A percentile compares a stretch with the other conserved stretches of the same genome.
Evolutionary conservation across 2,113 vertebrate genomes (phyloP).

Genomic region (Tragelaphus scriptus): DNA sequence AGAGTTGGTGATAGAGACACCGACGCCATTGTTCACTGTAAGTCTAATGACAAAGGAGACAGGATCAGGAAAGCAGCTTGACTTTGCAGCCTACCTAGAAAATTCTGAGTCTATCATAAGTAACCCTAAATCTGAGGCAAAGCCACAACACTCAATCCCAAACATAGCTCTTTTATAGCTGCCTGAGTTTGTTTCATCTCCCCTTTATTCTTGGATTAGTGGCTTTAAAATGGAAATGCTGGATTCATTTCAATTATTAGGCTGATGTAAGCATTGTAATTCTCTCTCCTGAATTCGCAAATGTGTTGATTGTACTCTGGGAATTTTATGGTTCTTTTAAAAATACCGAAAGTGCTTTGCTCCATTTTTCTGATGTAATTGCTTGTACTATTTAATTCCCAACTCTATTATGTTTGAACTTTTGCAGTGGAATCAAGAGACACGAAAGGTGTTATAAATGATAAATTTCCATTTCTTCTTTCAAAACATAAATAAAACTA

Average conservation of each 20-base stretch:
- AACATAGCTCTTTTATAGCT: slow-evolving; percentile 28
- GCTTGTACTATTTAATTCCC: slow-evolving; percentile 57
- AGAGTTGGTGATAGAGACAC: background rate
- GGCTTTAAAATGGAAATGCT: slow-evolving; percentile 62
- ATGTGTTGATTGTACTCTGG: slow-evolving; percentile 43
- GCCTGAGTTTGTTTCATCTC: slow-evolving; percentile 34
- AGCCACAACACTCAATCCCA: background rate
- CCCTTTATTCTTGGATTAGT: slow-evolving; percentile 55
- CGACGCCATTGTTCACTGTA: background rate
- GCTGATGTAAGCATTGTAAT: slow-evolving; percentile 35
- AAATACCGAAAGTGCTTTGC: slow-evolving; percentile 49
- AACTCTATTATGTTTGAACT: slow-evolving; percentile 52
- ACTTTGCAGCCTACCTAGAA: background rate
- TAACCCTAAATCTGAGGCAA: background rate
- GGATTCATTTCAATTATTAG: slow-evolving; percentile 55
- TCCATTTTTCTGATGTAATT: slow-evolving; percentile 58
- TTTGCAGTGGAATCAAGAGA: slow-evolving; percentile 40
- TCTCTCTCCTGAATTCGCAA: slow-evolving; percentile 44
- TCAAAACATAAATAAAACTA: slow-evolving; percentile 30
- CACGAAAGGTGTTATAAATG: slow-evolving; percentile 41
- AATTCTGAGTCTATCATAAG: background rate
- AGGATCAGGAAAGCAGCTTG: background rate
- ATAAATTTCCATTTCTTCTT: slow-evolving; percentile 33
- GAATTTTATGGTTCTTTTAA: slow-evolving; percentile 62
- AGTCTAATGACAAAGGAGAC: background rate